Evolutionary conservation across 2,888 invertebrate genomes (phyloP), one percentile per base, ranked within the genome.

Genomic region (Xanthorhoe designata): DNA sequence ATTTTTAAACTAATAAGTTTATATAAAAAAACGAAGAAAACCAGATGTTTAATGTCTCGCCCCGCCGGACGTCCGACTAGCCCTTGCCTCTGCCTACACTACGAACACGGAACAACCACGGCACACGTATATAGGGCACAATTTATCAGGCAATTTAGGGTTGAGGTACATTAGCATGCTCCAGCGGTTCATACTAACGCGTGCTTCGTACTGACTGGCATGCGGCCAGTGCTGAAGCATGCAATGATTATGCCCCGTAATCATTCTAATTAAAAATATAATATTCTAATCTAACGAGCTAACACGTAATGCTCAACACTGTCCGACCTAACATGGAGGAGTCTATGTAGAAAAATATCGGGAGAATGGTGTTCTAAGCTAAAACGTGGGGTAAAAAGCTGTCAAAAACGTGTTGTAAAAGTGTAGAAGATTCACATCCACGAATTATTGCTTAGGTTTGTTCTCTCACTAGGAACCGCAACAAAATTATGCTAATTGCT

Each of bases 361-460:
- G 61, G 60, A 57, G 57, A 68, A 69, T 61, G 61, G 74, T 69
- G 65, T 70, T 75, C 71, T 78, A 80, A 78, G 78, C 78, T 83
- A 83, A 77, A 66, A 72, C 62, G 73, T 71, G 62, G 64, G 53
- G 66, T 68, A 69, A 83, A 84, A 68, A 68, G 61, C 68, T 64
- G 68, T 68, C 64, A 84, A 81, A 74, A 73, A 66, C 79, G 78
- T 76, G 75, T 71, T 79, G 77, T 78, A 78, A 77, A 87, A 85
- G 80, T 76, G 74, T 75, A 79, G 78, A 83, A 82, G 75, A 70
- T 74, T 90, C 92, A 92, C 92, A 92, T 91, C 92, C 92, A 86
- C 85, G 73, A 76, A 83, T 92, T 92, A 92, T 92, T 92, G 92
- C 92, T 92, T 86, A 84, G 75, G 75, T 81, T 83, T 75, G 65